phyloP scores from a whole-genome alignment of 2,797 vertebrate genomes.

The Mormyrops attenuatus region DNA sequence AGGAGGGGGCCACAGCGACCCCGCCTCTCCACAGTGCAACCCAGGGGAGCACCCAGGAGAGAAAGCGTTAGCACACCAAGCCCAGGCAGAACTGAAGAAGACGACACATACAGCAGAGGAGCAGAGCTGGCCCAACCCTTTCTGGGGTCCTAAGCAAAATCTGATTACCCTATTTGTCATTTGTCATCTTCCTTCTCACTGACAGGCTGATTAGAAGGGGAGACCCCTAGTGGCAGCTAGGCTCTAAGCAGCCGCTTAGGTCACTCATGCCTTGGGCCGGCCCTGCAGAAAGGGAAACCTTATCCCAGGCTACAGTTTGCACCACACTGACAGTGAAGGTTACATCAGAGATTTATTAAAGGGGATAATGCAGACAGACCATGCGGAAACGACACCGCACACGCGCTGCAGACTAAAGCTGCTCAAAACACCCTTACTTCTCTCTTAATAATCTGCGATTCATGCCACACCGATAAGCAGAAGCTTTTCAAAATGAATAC shows the following conservation, averaged over 20 bases:
- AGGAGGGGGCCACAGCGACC: constrained; percentile 7
- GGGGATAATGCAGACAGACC: background rate
- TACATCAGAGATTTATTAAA: background rate
- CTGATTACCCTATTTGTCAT: background rate
- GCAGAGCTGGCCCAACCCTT: background rate
- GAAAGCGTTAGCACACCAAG: background rate
- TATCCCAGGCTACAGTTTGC: background rate
- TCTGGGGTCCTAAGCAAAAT: background rate
- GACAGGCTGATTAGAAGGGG: background rate
- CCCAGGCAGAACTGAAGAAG: background rate
- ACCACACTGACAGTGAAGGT: background rate
- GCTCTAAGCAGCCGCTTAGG: background rate
- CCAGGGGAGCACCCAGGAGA: background rate
- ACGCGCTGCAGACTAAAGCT: background rate
- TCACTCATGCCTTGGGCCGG: background rate
- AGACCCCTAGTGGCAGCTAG: background rate
- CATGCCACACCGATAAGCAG: background rate
- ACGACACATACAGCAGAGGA: background rate
- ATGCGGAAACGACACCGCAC: background rate
- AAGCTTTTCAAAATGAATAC: background rate
- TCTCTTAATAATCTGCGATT: background rate
- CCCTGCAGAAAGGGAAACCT: background rate
- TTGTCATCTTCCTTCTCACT: background rate
- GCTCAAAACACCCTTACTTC: background rate
- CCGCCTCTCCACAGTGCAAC: background rate